Base-by-base conservation (phyloP, 2,113 vertebrate genomes). In the Corapipo altera region DNA sequence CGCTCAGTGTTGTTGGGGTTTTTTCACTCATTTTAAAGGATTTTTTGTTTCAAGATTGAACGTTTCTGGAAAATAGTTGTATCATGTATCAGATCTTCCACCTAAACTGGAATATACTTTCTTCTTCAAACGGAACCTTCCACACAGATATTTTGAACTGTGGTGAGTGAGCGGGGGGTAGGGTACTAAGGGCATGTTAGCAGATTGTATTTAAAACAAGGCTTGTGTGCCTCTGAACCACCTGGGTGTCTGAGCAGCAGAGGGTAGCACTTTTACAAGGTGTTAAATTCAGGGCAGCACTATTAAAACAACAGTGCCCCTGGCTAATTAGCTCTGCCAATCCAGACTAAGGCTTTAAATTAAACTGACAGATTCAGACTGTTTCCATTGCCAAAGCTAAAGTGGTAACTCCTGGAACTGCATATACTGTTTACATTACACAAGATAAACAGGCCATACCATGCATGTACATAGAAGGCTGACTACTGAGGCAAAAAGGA, bases 1-100 rank as follows among this genome's bases (percentile, higher is more conserved):
- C 0, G 0, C n/a, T 70, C 62, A 19, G 8, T 8, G 26, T 20
- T 64, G 22, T 27, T 75, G 28, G 30, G 2, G 0, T 6, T 71
- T 83, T 58, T 73, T 19, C 21, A 66, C 41, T 28, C 24, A 35
- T 32, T 83, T 76, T 59, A 24, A 5, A 62, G 12, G 17, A 20
- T 15, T n/a, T 46, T 46, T 44, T 30, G 64, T 59, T 41, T 5
- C 35, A 85, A 46, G 22, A 59, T 5, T 41, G 23, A 79, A 71
- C 5, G 8, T 39, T 41, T 41, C 15, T 39, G 51, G 59, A 74
- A 95, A 78, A 52, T 5, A 46, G 15, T 8, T 67, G 10, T 30
- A 66, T 32, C 27, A 4, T 3, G 6, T n/a, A 75, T 21, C 20
- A 65, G 12, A 30, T 76, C 24, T 39, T 27, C 46, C 27, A 84